Base-by-base conservation (phyloP, 2,113 vertebrate genomes). In the Actenoides hombroni region DNA sequence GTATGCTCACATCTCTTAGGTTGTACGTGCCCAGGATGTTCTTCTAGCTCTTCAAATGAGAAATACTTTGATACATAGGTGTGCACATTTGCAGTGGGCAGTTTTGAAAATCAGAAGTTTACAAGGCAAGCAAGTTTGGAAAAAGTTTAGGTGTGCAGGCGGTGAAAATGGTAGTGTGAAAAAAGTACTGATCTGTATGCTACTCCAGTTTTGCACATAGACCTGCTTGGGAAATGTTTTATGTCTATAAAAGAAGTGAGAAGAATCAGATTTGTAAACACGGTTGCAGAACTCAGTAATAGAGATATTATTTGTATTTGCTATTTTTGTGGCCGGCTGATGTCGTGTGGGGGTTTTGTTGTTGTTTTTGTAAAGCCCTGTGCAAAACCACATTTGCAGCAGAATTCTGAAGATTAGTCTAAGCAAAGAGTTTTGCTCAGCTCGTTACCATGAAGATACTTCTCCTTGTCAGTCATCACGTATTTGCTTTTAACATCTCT, bases 1-100 rank as follows among this genome's bases (percentile, higher is more conserved):
- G 6, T 5, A 3, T 4, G 19, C 20, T 68, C 1, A 0, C 21
- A 7, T 37, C 15, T n/a, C 39, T 15, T 1, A 6, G 39, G 9
- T 10, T 76, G 16, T 33, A 9, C 2, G 5, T 29, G n/a, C 2
- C 5, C 24, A 16, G 75, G 60, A 8, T 49, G 59, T 18, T 31
- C 28, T 56, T 11, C 6, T 18, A 28, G 48, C 57, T 73, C 53
- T 51, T 28, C 1, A 1, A 8, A 8, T 11, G 26, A 29, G 53
- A 49, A 76, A 24, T 4, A 9, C 37, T n/a, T 40, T 9, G 28
- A 0, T 7, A 3, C 20, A 8, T 3, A 24, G 57, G 11, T 54
- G 54, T n/a, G 35, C 15, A 0, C 42, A 1, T 16, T 60, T 51
- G 29, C 35, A 64, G 29, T 14, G 16, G 37, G 44, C 68, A 53